phyloP scores from a whole-genome alignment of 2,113 vertebrate genomes.

The Pygoscelis adeliae region DNA sequence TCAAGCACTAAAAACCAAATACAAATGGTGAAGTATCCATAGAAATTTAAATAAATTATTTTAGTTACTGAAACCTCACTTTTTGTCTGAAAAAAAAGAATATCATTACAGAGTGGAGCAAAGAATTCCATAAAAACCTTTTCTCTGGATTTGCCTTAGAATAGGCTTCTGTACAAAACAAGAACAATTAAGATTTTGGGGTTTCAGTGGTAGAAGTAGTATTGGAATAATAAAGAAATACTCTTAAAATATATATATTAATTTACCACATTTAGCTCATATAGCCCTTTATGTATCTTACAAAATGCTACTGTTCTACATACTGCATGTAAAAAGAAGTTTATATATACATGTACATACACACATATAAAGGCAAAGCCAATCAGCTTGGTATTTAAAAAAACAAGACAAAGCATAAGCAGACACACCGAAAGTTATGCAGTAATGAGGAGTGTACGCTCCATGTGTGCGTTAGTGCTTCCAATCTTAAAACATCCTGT shows the following conservation, averaged over 20 bases:
- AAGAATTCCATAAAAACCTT: background rate
- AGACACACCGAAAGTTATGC: background rate
- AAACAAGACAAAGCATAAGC: background rate
- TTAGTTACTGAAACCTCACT: constrained; percentile 3
- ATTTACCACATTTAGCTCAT: constrained; percentile 31
- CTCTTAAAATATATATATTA: constrained; percentile 40
- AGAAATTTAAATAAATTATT: constrained; percentile 13
- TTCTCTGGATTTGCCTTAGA: background rate
- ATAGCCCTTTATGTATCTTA: constrained; percentile 69
- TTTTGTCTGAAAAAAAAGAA: constrained; percentile 15
- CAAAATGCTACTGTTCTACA: constrained; percentile 57
- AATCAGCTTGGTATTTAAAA: background rate
- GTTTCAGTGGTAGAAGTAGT: background rate
- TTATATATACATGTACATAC: background rate
- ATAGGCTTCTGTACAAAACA: background rate
- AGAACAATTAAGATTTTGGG: background rate
- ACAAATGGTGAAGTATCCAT: background rate
- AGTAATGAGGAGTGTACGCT: constrained; percentile 18
- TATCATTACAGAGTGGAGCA: background rate
- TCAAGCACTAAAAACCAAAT: constrained; percentile 35
- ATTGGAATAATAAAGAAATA: constrained; percentile 13
- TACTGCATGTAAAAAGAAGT: constrained; percentile 46
- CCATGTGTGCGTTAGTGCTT: background rate
- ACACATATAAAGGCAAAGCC: constrained; percentile 30
- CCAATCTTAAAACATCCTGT: background rate